phyloP scores from a whole-genome alignment of 2,797 vertebrate species.

The Xiphophorus birchmanni region DNA sequence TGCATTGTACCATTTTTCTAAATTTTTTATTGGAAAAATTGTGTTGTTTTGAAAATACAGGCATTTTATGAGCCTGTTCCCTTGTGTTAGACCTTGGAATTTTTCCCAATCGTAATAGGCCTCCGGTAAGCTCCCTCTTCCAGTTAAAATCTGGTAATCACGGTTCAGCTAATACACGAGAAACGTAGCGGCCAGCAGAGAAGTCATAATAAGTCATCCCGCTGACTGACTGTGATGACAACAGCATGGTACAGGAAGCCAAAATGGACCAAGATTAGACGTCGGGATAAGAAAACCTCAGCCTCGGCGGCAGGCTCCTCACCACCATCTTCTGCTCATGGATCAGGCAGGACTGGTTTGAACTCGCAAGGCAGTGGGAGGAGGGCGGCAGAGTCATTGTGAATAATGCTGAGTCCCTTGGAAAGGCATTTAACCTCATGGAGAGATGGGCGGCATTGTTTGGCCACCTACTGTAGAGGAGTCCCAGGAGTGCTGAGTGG shows the following conservation, averaged over 20 bases:
- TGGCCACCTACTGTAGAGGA: not conserved
- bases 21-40: slow-evolving; percentile 58
- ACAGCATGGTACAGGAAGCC: slow-evolving; percentile 31
- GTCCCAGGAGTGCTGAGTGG: not conserved
- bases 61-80: slow-evolving; percentile 44
- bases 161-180: slow-evolving; percentile 39
- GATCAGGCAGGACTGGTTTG: slow-evolving; percentile 26
- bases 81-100: slow-evolving; percentile 57
- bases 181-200: slow-evolving; percentile 38
- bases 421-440: slow-evolving; percentile 23
- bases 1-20: slow-evolving; percentile 55
- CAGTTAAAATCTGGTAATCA: slow-evolving; percentile 45
- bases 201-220: slow-evolving; percentile 37
- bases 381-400: slow-evolving; percentile 19
- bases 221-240: slow-evolving; percentile 49
- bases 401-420: slow-evolving; percentile 33
- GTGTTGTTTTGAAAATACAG: slow-evolving; percentile 45
- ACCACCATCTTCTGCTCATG: slow-evolving; percentile 42
- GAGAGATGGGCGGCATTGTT: slow-evolving; percentile 29
- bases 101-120: slow-evolving; percentile 58
- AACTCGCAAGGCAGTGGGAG: slow-evolving; percentile 27
- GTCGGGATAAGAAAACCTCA: slow-evolving; percentile 42
- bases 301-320: slow-evolving; percentile 34
- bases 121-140: slow-evolving; percentile 41
- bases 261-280: slow-evolving; percentile 39